These are phyloP conservation scores for Caenorhabditis angaria DNA, from an alignment of 2,888 invertebrate genomes.

Conservation along the genomic window DNA sequence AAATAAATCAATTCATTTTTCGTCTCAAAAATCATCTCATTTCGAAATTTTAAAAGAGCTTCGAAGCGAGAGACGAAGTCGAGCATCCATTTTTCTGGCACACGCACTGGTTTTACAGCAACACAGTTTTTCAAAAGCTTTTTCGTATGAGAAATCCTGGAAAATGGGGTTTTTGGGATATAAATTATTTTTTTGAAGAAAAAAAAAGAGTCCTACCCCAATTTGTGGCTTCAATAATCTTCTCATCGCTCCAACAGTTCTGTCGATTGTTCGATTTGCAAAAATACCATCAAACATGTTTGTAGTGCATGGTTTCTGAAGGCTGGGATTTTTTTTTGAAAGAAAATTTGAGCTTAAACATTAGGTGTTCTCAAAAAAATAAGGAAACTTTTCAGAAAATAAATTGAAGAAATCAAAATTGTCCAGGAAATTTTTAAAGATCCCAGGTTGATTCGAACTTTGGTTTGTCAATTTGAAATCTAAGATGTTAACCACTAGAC, in stretches of 20 bases:
- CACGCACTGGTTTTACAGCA: constrained; percentile 42
- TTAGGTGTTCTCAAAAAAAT: too few relatives aligned
- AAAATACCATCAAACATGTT: constrained; percentile 22
- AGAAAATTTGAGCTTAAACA: not conserved
- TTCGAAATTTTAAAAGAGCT: constrained; percentile 37
- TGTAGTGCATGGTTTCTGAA: constrained; percentile 28
- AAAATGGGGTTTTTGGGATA: too few relatives aligned
- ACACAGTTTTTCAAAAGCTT: constrained; percentile 41
- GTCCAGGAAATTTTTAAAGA: not conserved
- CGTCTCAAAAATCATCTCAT: too few relatives aligned
- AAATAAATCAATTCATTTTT: too few relatives aligned
- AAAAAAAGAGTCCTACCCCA: constrained; percentile 16
- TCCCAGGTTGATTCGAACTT: not conserved
- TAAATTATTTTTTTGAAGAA: not conserved
- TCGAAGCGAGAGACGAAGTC: constrained; percentile 28
- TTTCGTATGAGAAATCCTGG: constrained; percentile 41
- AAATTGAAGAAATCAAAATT: not conserved
- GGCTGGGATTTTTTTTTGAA: too few relatives aligned
- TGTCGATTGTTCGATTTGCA: constrained; percentile 29
- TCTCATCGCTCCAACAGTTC: constrained; percentile 37
- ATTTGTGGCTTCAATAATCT: constrained; percentile 28
- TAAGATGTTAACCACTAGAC: too few relatives aligned
- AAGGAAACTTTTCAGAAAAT: too few relatives aligned
- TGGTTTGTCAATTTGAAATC: too few relatives aligned
- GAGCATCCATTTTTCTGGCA: constrained; percentile 33